Evolutionary conservation across 2,797 vertebrate genomes (phyloP), one percentile per base, ranked within the genome.

Genomic region (Gallirallus australis): DNA sequence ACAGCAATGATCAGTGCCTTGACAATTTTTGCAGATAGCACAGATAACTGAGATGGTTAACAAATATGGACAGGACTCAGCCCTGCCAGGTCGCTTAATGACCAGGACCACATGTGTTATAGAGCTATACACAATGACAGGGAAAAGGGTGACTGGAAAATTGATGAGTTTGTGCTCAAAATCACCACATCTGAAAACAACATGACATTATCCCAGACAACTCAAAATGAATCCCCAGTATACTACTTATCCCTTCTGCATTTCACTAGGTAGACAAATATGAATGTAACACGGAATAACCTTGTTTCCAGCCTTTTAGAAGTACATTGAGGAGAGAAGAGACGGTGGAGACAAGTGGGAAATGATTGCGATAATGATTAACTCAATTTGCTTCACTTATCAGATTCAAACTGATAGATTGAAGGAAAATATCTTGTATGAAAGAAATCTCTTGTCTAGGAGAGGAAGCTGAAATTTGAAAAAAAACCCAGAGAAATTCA

Each of bases 361-460:
- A 92, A 68, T n/a, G 53, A 37, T 37, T 0, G 15, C 0, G 3
- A 66, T 35, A 68, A 73, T 82, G 56, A 92, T 91, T 71, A 91
- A 89, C 60, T 89, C 57, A 59, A 72, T 83, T 93, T 93, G 33
- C 25, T 91, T 91, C 54, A 80, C 50, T 93, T 92, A 81, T 18
- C 57, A 78, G 61, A 88, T 77, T 89, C 91, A 83, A 91, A 87
- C 23, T 52, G 79, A 93, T 68, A 78, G 57, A 75, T 0, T 79
- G 81, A 91, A 85, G 42, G 59, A 79, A 91, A 91, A 25, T 20
- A 56, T 12, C 25, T 48, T 52, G 9, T 28, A 70, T 52, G 31
- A 78, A 82, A 89, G 70, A 92, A 30, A 10, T 78, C 52, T 82
- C 86, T 66, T 60, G 18, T 61, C 37, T 68, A 77, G 60, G 27